Evolutionary conservation across 2,113 vertebrate species (phyloP), one percentile per base, ranked within the genome.

Genomic region (Piliocolobus tephrosceles): DNA sequence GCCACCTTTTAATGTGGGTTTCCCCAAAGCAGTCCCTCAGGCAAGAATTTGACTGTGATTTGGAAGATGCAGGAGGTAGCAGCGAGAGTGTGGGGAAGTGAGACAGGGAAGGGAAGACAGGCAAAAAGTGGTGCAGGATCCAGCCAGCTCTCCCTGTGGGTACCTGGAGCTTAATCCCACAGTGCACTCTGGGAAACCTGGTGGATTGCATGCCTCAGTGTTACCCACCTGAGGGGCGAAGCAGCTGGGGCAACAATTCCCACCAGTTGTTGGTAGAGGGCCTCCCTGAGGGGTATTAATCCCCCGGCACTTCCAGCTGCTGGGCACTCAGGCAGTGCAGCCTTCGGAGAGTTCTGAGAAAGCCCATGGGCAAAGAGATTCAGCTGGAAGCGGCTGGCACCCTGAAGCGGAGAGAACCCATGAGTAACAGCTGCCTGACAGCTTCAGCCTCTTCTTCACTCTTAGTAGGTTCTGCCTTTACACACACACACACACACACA

Each of bases 181-280:
- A 20, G 38, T 10, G 92, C 40, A 27, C 80, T 30, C 79, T 14
- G 64, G 83, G 78, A 35, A 84, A 6, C 1, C 10, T 0, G 0
- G 57, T 11, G 5, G 57, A 76, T 40, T 38, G 0, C 8, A 0
- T 8, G 32, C 72, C 23, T 72, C 55, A 12, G 4, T 11, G 38
- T 45, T 2, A 55, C 40, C 55, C 16, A 52, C 57, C 76, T 0
- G 0, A 58, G 57, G 12, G 38, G 13, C 0, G 0, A 50, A 57
- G 78, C 50, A 22, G 23, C 3, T 22, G 82, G 52, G 18, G 58
- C 8, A 9, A 32, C 47, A 76, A 13, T 16, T 20, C 72, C 35
- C 40, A 6, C 17, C 38, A 11, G 35, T 40, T 0, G 0, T 8
- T 25, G 32, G 38, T 0, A 45, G 87, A 22, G 35, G 66, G 76